Percentiles rank a stretch among this genome's conserved stretches.
These are phyloP conservation scores for Mythimna ferrago DNA, from an alignment of 2,888 invertebrate genomes.

Conservation along the genomic window DNA sequence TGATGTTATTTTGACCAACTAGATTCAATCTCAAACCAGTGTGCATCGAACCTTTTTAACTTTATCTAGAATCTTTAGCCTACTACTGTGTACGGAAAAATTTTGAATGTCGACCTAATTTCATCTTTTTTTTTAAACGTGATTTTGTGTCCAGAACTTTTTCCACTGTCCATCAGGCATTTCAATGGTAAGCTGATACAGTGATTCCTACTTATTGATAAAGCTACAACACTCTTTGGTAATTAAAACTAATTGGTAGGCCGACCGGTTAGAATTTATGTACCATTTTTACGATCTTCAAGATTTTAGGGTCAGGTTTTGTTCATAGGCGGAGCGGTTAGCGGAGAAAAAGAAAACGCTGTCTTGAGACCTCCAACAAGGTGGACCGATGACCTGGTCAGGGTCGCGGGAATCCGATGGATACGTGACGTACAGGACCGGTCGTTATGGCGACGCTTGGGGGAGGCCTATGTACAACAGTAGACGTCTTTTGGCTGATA, in stretches of 20 bases:
- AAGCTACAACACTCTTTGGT: slow-evolving; percentile 64
- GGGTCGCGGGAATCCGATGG: too few species aligned
- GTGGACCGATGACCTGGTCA: too few species aligned
- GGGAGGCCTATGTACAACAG: too few species aligned
- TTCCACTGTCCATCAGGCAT: slow-evolving; percentile 37
- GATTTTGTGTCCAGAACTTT: slow-evolving; percentile 24
- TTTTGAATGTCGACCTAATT: slow-evolving; percentile 35
- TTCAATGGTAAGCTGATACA: slow-evolving; percentile 66
- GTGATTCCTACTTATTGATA: slow-evolving; percentile 64
- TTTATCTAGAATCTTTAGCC: slow-evolving; percentile 27
- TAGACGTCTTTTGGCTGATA: too few species aligned
- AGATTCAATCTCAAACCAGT: slow-evolving; percentile 48
- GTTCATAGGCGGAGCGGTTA: slow-evolving; percentile 21
- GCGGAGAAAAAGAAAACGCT: not conserved
- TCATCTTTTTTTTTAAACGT: slow-evolving; percentile 15
- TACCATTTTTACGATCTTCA: slow-evolving; percentile 65
- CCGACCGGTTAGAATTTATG: slow-evolving; percentile 71
- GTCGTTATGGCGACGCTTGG: too few species aligned
- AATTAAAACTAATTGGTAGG: slow-evolving; percentile 81
- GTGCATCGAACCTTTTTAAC: slow-evolving; percentile 26
- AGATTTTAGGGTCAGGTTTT: slow-evolving; percentile 34
- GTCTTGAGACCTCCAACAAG: too few species aligned
- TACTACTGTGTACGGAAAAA: slow-evolving; percentile 11
- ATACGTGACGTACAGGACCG: too few species aligned
- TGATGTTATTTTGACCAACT: slow-evolving; percentile 38